A percentile compares a stretch with the other conserved stretches of the same genome.
Evolutionary conservation across 2,113 vertebrate species (phyloP).

Genomic region (Atractosteus spatula): DNA sequence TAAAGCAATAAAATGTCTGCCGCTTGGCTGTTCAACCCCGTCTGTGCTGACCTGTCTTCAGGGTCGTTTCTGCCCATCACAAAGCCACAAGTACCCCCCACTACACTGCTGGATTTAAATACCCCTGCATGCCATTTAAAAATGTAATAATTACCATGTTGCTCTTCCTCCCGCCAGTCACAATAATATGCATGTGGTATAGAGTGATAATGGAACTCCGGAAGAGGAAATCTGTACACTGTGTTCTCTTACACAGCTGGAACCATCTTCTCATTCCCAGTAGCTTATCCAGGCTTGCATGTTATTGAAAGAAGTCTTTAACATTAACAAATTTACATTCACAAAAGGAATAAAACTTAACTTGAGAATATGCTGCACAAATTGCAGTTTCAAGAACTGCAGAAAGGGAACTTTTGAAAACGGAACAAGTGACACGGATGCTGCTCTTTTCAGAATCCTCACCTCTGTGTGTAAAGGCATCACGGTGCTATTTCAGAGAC

Average conservation of each 20-base stretch:
- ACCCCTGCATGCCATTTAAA: background rate
- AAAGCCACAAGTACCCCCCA: background rate
- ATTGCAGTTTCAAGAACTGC: no score
- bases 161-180: background rate
- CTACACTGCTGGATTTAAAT: background rate
- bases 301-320: background rate
- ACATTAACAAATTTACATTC: no score
- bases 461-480: no score
- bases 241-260: background rate
- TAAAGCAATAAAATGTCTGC: slow-evolving; percentile 19
- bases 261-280: background rate
- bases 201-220: background rate
- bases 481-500: no score
- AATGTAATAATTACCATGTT: background rate
- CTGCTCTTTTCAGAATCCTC: no score
- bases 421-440: no score
- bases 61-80: background rate
- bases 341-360: no score
- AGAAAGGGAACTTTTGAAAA: no score
- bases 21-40: slow-evolving; percentile 8
- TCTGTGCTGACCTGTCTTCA: slow-evolving; percentile 2
- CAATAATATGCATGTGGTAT: background rate
- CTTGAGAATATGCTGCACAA: no score
- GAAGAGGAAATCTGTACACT: background rate
- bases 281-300: slow-evolving; percentile 2